Evolutionary conservation across 2,113 vertebrate genomes (phyloP), one percentile per base, ranked within the genome.

Genomic region (Salvelinus fontinalis): DNA sequence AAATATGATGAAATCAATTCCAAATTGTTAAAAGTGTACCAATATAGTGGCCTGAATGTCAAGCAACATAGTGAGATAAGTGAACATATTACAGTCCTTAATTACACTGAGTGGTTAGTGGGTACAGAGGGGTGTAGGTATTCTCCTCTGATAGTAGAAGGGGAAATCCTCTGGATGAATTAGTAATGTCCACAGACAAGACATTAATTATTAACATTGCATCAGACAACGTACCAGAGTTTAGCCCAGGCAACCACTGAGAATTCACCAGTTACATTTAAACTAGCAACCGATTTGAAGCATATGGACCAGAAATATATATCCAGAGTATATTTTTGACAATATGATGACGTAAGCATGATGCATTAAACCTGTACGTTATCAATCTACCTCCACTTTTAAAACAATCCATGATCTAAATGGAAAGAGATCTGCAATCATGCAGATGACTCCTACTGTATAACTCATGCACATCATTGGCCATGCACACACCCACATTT

Each of bases 201-300:
- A 74, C 81, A 85, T 93, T 11, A 92, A 94, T 93, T 92, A 92
- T 94, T 91, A 84, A 92, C 75, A 83, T 64, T 67, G 73, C 77
- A 82, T 86, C 75, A 77, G 75, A 88, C 76, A 76, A 26, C 79
- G 85, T 71, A 72, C 24, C 71, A 77, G 79, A 89, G 75, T 78
- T 86, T 78, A 83, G 76, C 80, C 84, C 79, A 75, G 80, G 82
- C 73, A 85, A 82, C 81, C 68, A 22, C 82, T 26, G 59, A 78
- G 67, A 79, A 78, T 20, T 51, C 62, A 22, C 16, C 6, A 14
- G 20, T 68, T 51, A 49, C 48, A 75, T 79, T 68, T 77, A 72
- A 82, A 44, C 9, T 44, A 44, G 2, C 39, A 8, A 44, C 8
- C 9, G 9, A 44, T 70, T 64, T 39, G 67, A 68, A 18, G 16